phyloP scores from a whole-genome alignment of 2,797 vertebrate genomes.

The Notolabrus celidotus region DNA sequence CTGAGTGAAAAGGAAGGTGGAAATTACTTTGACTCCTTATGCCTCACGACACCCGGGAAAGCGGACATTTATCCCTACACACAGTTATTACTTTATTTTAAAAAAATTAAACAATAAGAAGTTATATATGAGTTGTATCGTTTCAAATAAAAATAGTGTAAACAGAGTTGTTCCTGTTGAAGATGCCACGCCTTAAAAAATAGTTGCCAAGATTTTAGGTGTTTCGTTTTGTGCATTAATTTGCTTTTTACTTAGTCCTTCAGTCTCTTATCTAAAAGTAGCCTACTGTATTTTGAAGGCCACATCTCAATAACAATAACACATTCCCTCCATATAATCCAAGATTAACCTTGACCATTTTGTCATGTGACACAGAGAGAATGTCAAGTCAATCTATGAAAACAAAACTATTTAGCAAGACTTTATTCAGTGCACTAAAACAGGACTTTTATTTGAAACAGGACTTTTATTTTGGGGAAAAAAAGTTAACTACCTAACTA shows the following conservation, averaged over 20 bases:
- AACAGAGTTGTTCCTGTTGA: too few species aligned
- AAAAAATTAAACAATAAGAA: too few species aligned
- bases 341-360: not conserved
- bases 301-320: not conserved
- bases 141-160: too few species aligned
- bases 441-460: not conserved
- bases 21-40: not conserved
- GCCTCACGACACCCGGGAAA: too few species aligned
- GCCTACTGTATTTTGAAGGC: not conserved
- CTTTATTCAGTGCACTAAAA: too few species aligned
- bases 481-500: not conserved
- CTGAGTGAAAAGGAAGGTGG: constrained; percentile 69
- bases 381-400: not conserved
- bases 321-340: not conserved
- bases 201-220: too few species aligned
- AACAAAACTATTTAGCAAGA: not conserved
- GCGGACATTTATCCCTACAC: too few species aligned
- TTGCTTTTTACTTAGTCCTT: not conserved
- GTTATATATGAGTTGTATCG: too few species aligned
- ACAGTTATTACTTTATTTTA: too few species aligned
- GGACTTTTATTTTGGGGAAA: not conserved
- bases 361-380: not conserved
- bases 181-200: too few species aligned
- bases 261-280: not conserved
- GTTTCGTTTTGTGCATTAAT: too few species aligned